A percentile compares a stretch with the other conserved stretches of the same genome.
Evolutionary conservation across 2,888 invertebrate genomes (phyloP).

Genomic region (Polydrusus pterygomalis): DNA sequence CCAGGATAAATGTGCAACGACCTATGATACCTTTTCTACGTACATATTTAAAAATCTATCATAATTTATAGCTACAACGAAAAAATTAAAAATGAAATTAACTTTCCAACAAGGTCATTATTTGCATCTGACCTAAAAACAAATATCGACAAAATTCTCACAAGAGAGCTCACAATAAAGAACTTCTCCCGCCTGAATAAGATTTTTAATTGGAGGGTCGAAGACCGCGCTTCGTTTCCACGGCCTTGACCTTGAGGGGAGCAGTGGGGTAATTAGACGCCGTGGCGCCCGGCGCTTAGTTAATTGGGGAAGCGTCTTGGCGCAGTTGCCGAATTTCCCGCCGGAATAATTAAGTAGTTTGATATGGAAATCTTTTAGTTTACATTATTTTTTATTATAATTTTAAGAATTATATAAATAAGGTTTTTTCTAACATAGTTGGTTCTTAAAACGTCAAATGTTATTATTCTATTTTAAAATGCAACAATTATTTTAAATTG

Average conservation of each 20-base stretch:
- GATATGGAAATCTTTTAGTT: neutral
- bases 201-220: slow-evolving; percentile 55
- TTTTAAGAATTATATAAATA: neutral
- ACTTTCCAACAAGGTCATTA: neutral
- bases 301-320: slow-evolving; percentile 52
- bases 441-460: too few species aligned
- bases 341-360: slow-evolving; percentile 2
- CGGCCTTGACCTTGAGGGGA: slow-evolving; percentile 68
- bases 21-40: too few species aligned
- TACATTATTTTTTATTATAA: neutral
- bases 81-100: neutral
- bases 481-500: too few species aligned
- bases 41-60: too few species aligned
- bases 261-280: slow-evolving; percentile 71
- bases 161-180: slow-evolving; percentile 35
- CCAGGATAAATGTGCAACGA: too few species aligned
- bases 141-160: slow-evolving; percentile 21
- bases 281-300: slow-evolving; percentile 65
- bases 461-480: too few species aligned
- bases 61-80: neutral
- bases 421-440: neutral
- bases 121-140: slow-evolving; percentile 16
- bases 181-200: slow-evolving; percentile 37
- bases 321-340: slow-evolving; percentile 46
- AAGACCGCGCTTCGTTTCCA: slow-evolving; percentile 49